Conservation (phyloP, 2,888 invertebrate species). For the Gibbula magus region DNA sequence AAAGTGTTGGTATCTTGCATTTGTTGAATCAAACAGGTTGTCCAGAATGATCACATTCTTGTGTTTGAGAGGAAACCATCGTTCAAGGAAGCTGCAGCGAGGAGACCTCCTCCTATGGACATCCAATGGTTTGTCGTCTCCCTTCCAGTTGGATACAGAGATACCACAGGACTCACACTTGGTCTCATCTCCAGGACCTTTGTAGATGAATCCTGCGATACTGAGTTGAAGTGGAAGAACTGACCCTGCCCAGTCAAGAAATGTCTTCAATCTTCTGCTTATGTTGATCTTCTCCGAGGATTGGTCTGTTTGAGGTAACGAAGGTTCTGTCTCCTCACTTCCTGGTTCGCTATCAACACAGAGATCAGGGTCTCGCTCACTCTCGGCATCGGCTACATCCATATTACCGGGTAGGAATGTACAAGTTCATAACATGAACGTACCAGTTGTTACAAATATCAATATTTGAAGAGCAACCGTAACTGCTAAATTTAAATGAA, state of each 20-base stretch:
- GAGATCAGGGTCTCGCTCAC: no score
- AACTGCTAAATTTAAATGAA: no score
- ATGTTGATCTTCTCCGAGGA: not conserved
- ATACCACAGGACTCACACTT: not conserved
- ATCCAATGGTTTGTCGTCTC: not conserved
- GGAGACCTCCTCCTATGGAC: not conserved
- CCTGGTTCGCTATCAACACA: no score
- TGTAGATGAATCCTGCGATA: not conserved
- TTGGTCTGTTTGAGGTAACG: no score
- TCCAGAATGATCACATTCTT: no score
- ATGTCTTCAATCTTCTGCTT: not conserved
- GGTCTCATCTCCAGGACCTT: not conserved
- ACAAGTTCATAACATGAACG: no score
- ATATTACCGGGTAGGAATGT: no score
- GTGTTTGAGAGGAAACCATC: not conserved
- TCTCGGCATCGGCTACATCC: no score
- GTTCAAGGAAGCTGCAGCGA: not conserved
- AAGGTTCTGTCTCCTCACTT: no score
- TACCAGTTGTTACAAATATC: no score
- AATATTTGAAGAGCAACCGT: no score
- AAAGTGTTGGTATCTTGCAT: not conserved
- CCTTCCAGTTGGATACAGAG: not conserved
- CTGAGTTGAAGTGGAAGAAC: not conserved
- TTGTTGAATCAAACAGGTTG: not conserved
- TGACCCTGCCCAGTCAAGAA: not conserved